Evolutionary conservation across 2,113 vertebrate species (phyloP).

Genomic region (Capreolus pygargus): DNA sequence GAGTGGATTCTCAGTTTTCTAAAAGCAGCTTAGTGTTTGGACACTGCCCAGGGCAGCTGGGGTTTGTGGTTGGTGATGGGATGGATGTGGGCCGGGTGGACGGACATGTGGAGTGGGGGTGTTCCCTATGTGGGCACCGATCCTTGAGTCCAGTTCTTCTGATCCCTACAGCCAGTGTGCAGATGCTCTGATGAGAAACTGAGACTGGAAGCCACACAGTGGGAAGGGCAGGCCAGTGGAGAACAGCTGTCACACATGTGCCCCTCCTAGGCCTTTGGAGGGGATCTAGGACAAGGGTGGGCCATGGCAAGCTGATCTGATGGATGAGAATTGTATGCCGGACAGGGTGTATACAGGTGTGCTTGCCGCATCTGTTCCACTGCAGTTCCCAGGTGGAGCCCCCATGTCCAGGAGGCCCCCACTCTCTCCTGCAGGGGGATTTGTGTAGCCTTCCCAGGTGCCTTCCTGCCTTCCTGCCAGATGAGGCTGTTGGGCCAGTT

Average conservation of each 20-base stretch:
- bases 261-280: neutral
- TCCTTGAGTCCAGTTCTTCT: neutral
- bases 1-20: constrained; percentile 83
- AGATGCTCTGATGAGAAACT: neutral
- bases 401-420: neutral
- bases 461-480: neutral
- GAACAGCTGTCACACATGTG: neutral
- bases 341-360: neutral
- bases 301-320: neutral
- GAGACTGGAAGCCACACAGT: neutral
- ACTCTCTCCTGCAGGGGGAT: neutral
- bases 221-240: neutral
- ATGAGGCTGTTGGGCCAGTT: neutral
- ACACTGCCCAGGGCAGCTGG: constrained; percentile 67
- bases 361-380: neutral
- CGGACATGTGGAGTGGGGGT: neutral
- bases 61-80: neutral
- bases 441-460: neutral
- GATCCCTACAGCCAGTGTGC: neutral
- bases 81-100: neutral
- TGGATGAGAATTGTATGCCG: neutral
- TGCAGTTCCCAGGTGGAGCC: neutral
- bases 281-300: neutral
- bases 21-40: constrained; percentile 83
- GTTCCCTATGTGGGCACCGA: neutral